Conservation (phyloP, 2,113 vertebrate species). For the Gnathonemus echidnorhynchus region DNA sequence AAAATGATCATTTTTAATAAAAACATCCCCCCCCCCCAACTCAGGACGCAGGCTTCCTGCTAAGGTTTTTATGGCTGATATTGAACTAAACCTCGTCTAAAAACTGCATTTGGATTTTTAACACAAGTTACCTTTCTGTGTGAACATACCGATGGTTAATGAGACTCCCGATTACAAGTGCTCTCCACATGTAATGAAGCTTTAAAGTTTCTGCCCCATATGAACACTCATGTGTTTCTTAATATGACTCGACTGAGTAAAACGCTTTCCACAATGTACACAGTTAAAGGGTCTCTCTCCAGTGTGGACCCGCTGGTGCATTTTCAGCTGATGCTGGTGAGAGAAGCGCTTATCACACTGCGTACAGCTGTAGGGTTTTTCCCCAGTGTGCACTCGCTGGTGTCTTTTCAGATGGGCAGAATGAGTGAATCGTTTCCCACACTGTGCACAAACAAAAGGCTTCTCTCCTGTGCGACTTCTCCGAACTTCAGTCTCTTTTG, state of each 20-base stretch:
- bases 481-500: not conserved
- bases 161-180: constrained; percentile 9
- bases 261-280: not conserved
- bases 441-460: constrained; percentile 40
- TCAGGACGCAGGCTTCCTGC: not conserved
- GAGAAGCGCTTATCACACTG: constrained; percentile 14
- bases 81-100: not conserved
- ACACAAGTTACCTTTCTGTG: not conserved
- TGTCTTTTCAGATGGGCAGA: constrained; percentile 44
- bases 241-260: constrained; percentile 13
- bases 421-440: constrained; percentile 41
- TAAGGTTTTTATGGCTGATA: not conserved
- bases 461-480: constrained; percentile 21
- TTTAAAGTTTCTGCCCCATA: not conserved
- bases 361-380: constrained; percentile 24
- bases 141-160: constrained; percentile 11
- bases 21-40: not conserved
- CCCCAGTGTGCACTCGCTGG: constrained; percentile 37
- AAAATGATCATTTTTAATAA: not conserved
- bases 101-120: not conserved
- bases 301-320: constrained; percentile 10
- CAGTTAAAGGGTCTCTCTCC: constrained; percentile 9
- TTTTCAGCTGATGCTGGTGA: constrained; percentile 14
- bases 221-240: constrained; percentile 20
- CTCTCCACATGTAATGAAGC: constrained; percentile 3